Base-by-base conservation (phyloP, 2,797 vertebrate genomes). In the Chelidonichthys spinosus region DNA sequence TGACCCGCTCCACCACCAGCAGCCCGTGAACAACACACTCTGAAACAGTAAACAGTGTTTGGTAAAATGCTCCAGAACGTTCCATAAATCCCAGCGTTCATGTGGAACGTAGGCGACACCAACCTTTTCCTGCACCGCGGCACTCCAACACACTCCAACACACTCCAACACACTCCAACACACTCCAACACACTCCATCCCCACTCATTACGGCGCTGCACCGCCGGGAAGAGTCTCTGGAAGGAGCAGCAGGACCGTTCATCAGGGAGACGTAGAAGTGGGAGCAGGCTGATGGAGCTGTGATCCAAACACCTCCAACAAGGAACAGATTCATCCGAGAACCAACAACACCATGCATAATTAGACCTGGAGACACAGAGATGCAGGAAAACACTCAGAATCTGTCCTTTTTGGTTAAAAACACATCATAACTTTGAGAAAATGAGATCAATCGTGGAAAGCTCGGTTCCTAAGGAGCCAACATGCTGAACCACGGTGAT, bases 251-350 rank as follows among this genome's bases (percentile, higher is more conserved):
- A 87, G 83, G 75, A 79, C 87, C 85, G 88, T 90, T 90, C 84
- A 91, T 91, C 88, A 86, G 87, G 88, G 89, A 89, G 92, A 91
- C 89, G 78, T 79, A 74, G 78, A 83, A 84, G 88, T 90, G 88
- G 88, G 89, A 88, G 87, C 84, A 65, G 72, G 82, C 67, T 82
- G 88, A 92, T 90, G 86, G 84, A 85, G 88, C 85, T 82, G 85
- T 84, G 89, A 92, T 89, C 81, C 85, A 89, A 87, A 88, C 78
- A 78, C 83, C 79, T 71, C 81, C 82, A 85, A 82, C 78, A 78
- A 84, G 80, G 78, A 86, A 76, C 84, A 87, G 85, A 89, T 88
- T 87, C 84, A 82, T 90, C 85, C 79, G 87, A 87, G 82, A 85
- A 83, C 79, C 81, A 83, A 85, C 86, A 85, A 36, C 85, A n/a